Base-by-base conservation (phyloP, 2,888 invertebrate species). In the Biston betularia region DNA sequence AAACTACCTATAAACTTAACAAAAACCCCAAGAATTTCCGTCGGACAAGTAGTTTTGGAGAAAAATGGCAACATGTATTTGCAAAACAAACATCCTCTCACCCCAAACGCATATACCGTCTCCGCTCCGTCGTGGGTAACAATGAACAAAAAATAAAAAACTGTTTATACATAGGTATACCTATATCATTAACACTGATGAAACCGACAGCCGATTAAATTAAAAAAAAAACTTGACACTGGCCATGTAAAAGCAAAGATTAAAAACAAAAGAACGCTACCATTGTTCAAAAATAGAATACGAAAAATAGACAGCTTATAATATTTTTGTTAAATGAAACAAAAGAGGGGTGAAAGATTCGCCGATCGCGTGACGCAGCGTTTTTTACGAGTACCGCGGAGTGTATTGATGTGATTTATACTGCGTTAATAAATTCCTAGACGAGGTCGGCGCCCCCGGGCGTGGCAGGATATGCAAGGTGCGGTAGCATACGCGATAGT, bases 351-450 rank as follows among this genome's bases (percentile, higher is more conserved):
- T 77, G 77, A 78, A 76, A 74, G 78, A 81, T 82, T 80, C 79
- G 73, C 76, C 78, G 80, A 83, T 86, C 82, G 84, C 81, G 80
- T 81, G 82, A 81, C 76, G 79, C 75, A 59, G 78, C 78, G 73
- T 71, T 81, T 81, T 24, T 80, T 80, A 83, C 76, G 79, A 79
- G 74, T 74, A 78, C 70, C 69, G 73, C 74, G 75, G 71, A 81
- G 79, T 80, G 75, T 78, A 80, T 76, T 80, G 80, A 76, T 78
- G 82, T 83, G 84, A 85, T 85, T 85, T 84, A 84, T 81, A 77
- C 68, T 60, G 68, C 72, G 86, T 89, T 90, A 90, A 91, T 91
- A 90, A 89, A 89, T 89, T 88, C 80, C 84, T 78, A 79, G 76
- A 70, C 65, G 81, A 78, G 88, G 88, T 86, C 84, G 78, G 77